A percentile compares a stretch with the other conserved stretches of the same genome.
Evolutionary conservation across 2,113 vertebrate genomes (phyloP).

Genomic region (Malurus cyaneus): DNA sequence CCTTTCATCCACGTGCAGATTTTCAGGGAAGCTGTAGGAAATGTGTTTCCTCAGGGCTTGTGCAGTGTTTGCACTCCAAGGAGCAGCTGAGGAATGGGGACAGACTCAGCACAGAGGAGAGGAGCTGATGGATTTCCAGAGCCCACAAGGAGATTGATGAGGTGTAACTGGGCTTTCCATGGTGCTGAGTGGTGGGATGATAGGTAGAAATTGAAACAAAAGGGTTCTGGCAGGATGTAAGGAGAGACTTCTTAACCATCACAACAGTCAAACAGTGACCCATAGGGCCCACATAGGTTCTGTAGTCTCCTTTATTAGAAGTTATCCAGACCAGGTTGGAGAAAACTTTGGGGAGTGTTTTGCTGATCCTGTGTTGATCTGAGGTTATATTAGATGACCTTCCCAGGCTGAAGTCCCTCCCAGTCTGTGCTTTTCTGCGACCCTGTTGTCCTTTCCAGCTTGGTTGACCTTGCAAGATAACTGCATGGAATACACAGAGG

Average conservation of each 20-base stretch:
- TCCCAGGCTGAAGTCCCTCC: neutral
- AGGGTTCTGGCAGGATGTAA: neutral
- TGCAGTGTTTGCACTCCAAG: too few species aligned
- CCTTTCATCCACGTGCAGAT: neutral
- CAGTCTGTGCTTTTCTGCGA: neutral
- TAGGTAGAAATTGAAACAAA: neutral
- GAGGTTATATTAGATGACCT: neutral
- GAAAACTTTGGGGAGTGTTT: neutral
- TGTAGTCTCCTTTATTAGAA: neutral
- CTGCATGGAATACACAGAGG: neutral
- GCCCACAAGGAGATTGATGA: neutral
- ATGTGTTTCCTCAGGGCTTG: neutral
- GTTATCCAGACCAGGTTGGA: neutral
- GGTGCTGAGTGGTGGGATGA: neutral
- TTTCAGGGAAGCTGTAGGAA: neutral
- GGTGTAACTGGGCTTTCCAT: neutral
- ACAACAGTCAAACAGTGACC: accelerated
- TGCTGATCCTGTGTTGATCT: neutral
- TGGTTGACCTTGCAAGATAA: neutral
- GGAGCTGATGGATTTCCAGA: neutral
- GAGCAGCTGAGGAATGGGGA: neutral
- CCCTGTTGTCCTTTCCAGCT: neutral
- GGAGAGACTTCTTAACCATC: neutral
- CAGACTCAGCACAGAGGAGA: neutral
- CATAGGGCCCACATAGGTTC: neutral